Evolutionary conservation across 1,140 invertebrate genomes (phyloP), one percentile per base, ranked within the genome.

Genomic region (Listronotus oregonensis): DNA sequence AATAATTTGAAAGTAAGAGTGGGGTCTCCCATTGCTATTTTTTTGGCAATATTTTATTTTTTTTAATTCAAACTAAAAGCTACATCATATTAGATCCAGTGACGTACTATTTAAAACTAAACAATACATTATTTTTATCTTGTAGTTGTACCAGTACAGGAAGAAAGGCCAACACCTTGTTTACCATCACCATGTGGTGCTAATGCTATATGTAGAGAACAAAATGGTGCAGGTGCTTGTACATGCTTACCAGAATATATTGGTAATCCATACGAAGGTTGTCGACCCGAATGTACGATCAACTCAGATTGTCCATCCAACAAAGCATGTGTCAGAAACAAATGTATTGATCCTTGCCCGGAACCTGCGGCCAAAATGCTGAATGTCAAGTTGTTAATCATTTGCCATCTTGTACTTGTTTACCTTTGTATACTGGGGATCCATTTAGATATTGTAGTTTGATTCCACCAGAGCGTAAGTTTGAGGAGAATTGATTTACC

Each of bases 201-300:
- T n/a, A 90, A 90, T 77, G 87, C 88, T 32, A 68, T 85, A 63
- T 91, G 88, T 68, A 83, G 83, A 79, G 87, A 89, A 80, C 83
- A 81, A 77, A 84, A 86, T 73, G 83, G 83, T 10, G 86, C 85
- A 47, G 87, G 87, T 37, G 84, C 87, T 17, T 91, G 89, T 73
- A 80, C 78, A 15, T 91, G 89, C 73, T 67, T 85, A 27, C 80
- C 85, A 18, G 84, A 86, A 57, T 90, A 88, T 73, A 82, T 87
- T 69, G 89, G 89, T 43, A 86, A 90, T 75, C 88, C 89, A n/a
- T 89, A 89, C 65, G 84, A 87, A 77, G 85, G 86, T n/a, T 90
- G 88, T 75, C 75, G 85, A 73, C 88, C 88, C 14, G 87, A 90
- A 78, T 91, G 89, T 77, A 77, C 84, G 2, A 74, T 86, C 0